Conservation (phyloP, 2,797 vertebrate species). For the Urophycis tenuis region DNA sequence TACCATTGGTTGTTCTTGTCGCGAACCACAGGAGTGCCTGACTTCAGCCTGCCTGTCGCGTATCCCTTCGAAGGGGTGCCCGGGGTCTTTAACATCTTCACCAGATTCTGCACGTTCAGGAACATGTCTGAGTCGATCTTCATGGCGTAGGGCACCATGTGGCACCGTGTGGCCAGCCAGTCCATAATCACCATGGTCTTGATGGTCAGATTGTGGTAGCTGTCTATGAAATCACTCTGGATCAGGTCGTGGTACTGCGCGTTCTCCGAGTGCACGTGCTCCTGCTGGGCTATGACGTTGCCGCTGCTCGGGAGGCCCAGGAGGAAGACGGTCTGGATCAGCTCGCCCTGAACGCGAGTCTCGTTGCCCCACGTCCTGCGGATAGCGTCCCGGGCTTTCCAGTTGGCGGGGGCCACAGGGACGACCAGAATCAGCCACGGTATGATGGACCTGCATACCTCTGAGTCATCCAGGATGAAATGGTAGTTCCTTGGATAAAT, state of each 20-base stretch:
- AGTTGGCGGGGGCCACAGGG: constrained; percentile 35
- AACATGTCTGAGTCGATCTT: constrained; percentile 76
- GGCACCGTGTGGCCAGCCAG: constrained; percentile 64
- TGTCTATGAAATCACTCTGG: constrained; percentile 70
- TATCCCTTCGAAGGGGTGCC: constrained; percentile 37
- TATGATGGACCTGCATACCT: constrained; percentile 42
- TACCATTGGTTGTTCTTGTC: constrained; percentile 61
- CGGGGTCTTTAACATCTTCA: constrained; percentile 45
- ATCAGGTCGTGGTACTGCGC: constrained; percentile 60
- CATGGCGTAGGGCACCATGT: constrained; percentile 60
- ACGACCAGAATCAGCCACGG: constrained; percentile 75
- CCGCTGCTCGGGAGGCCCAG: constrained; percentile 42
- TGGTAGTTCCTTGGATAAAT: constrained; percentile 61
- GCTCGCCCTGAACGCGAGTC: constrained; percentile 48
- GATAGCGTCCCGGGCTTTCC: constrained; percentile 43
- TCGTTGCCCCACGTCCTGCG: constrained; percentile 73
- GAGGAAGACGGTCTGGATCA: constrained; percentile 68
- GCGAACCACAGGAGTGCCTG: constrained; percentile 39
- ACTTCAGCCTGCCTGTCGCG: constrained; percentile 62
- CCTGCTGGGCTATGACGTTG: constrained; percentile 13
- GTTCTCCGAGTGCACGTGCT: constrained; percentile 53
- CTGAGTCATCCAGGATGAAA: constrained; percentile 61
- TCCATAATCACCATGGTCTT: constrained; percentile 75
- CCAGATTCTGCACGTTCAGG: constrained; percentile 66
- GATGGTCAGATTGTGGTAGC: constrained; percentile 72